phyloP scores from a whole-genome alignment of 1,140 invertebrate species.

The Chironomus tepperi region DNA sequence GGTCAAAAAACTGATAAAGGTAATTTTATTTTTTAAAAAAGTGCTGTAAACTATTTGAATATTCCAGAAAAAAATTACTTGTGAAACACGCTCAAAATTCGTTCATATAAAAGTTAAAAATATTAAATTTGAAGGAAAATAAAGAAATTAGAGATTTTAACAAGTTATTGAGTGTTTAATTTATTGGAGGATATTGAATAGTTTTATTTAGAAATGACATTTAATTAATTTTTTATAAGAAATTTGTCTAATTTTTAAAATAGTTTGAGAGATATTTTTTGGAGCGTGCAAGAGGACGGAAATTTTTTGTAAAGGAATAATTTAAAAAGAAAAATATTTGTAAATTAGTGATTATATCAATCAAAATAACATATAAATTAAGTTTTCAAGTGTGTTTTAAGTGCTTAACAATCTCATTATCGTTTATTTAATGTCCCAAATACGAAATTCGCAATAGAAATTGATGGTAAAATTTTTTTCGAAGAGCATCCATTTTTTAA shows the following conservation, averaged over 20 bases:
- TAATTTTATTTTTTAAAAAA: no score
- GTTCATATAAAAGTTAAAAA: no score
- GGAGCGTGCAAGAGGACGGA: not conserved
- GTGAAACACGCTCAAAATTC: no score
- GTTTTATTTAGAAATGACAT: no score
- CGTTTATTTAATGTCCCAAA: not conserved
- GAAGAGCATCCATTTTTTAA: slow-evolving; percentile 4
- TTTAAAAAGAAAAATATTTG: not conserved
- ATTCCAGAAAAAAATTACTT: no score
- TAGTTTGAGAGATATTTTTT: not conserved
- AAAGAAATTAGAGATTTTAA: no score
- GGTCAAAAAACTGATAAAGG: no score
- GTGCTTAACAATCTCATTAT: slow-evolving; percentile 18
- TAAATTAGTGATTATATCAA: not conserved
- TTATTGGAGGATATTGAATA: no score
- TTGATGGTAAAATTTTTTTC: not conserved
- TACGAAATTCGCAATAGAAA: not conserved
- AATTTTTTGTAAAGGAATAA: not conserved
- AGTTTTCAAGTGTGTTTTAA: slow-evolving; percentile 21
- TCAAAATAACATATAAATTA: not conserved
- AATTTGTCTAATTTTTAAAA: not conserved
- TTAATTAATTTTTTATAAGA: not conserved
- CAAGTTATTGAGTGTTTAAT: no score
- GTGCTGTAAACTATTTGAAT: no score
- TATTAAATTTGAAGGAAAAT: no score